Evolutionary conservation across 2,888 invertebrate species (phyloP).

Genomic region (Oscheius myriophilus): DNA sequence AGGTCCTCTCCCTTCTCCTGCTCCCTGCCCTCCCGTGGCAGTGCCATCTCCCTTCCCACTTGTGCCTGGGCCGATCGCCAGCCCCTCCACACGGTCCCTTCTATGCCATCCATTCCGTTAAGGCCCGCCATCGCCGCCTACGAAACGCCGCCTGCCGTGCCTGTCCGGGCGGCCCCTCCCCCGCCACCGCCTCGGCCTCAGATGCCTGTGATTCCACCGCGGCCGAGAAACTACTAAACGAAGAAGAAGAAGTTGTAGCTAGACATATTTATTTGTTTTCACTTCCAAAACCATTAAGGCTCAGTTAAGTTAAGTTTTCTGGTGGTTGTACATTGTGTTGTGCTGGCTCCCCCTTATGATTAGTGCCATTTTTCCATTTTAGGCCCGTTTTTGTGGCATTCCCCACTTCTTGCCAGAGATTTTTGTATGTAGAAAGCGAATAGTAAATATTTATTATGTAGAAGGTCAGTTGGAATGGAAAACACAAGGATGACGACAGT

Average conservation of each 20-base stretch:
- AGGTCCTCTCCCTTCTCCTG: constrained; percentile 32
- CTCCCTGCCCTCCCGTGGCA: constrained; percentile 41
- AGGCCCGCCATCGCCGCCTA: constrained; percentile 27
- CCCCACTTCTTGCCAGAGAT: neutral
- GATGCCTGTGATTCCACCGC: constrained; percentile 47
- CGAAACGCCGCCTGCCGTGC: constrained; percentile 30
- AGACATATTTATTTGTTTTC: constrained; percentile 5
- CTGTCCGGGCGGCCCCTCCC: constrained; percentile 47
- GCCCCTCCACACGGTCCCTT: constrained; percentile 3
- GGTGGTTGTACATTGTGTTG: constrained; percentile 18
- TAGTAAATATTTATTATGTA: too few species aligned
- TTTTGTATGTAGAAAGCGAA: too few species aligned
- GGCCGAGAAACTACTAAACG: constrained; percentile 34
- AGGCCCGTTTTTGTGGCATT: neutral
- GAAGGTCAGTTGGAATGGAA: too few species aligned
- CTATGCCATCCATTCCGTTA: constrained; percentile 21
- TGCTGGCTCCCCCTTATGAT: neutral
- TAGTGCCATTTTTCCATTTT: constrained; percentile 5
- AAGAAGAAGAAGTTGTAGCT: too few species aligned
- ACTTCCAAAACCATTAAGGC: neutral
- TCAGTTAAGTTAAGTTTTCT: neutral
- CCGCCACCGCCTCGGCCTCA: constrained; percentile 51
- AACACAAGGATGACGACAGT: too few species aligned
- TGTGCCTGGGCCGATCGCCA: constrained; percentile 2
- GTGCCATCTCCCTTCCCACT: constrained; percentile 13